A percentile compares a stretch with the other conserved stretches of the same genome.
Conservation (phyloP, 2,797 vertebrate genomes). For the Alcedo quadribrachys region DNA sequence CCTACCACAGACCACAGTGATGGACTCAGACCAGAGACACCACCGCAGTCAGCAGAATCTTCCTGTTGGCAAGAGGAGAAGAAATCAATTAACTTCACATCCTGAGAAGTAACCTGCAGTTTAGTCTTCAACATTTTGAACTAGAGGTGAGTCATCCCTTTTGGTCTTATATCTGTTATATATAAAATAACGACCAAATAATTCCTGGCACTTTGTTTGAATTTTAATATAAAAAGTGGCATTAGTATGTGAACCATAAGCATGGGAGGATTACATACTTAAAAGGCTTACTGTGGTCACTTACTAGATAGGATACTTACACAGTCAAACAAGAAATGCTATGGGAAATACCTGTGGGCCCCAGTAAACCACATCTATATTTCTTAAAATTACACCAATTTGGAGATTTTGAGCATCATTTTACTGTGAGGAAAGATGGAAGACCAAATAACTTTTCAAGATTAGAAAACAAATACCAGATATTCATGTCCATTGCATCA, state of each 20-base stretch:
- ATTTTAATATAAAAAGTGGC: neutral
- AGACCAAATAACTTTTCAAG: neutral
- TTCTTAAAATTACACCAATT: neutral
- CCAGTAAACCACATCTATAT: neutral
- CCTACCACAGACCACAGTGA: slow-evolving; percentile 86
- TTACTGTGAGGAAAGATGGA: neutral
- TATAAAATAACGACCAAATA: neutral
- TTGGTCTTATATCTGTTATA: neutral
- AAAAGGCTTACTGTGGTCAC: neutral
- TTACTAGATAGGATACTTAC: neutral
- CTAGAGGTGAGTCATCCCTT: neutral
- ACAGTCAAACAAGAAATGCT: neutral
- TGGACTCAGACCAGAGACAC: slow-evolving; percentile 87
- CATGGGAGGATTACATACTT: neutral
- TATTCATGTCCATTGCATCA: neutral
- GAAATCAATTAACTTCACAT: neutral
- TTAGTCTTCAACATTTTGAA: neutral
- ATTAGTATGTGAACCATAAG: neutral
- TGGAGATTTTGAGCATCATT: neutral
- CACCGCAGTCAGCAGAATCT: slow-evolving; percentile 94
- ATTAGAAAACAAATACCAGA: neutral
- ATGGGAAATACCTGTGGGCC: neutral
- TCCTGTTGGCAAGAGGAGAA: slow-evolving; percentile 84
- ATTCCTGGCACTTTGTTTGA: neutral
- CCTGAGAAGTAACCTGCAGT: neutral